Evolutionary conservation across 2,888 invertebrate genomes (phyloP).

Genomic region (Frankliniella fusca): DNA sequence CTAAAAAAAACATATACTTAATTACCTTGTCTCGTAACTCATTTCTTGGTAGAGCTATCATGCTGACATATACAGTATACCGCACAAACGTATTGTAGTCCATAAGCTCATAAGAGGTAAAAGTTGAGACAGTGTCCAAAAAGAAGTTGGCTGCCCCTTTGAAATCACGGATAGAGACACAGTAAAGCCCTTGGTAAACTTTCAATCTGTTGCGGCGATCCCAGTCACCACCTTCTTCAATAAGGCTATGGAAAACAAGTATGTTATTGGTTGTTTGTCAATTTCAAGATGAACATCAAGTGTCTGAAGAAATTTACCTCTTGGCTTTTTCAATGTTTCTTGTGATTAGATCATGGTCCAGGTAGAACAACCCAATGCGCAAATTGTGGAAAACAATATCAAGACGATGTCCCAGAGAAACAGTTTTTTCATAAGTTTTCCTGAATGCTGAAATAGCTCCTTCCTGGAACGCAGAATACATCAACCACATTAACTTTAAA

Average conservation of each 20-base stretch:
- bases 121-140: slow-evolving; percentile 97
- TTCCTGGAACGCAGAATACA: slow-evolving; percentile 41
- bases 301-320: slow-evolving; percentile 57
- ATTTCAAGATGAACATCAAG: not conserved
- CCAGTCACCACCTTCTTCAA: slow-evolving; percentile 99
- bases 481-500: no score
- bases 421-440: slow-evolving; percentile 54
- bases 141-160: slow-evolving; percentile 91
- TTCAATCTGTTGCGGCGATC: slow-evolving; percentile 95
- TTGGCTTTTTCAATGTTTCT: slow-evolving; percentile 55
- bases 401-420: slow-evolving; percentile 55
- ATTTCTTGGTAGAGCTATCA: slow-evolving; percentile 55
- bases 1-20: not conserved
- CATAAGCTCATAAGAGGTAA: slow-evolving; percentile 98
- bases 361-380: slow-evolving; percentile 58
- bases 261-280: not conserved
- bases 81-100: slow-evolving; percentile 80
- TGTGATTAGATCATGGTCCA: slow-evolving; percentile 57
- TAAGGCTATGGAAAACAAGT: slow-evolving; percentile 45
- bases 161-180: slow-evolving; percentile 93
- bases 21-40: slow-evolving; percentile 53
- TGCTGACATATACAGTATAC: slow-evolving; percentile 56
- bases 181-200: slow-evolving; percentile 95
- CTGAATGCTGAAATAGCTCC: slow-evolving; percentile 53
- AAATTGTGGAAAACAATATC: slow-evolving; percentile 57